These are phyloP conservation scores for Drosophila rellima DNA, from an alignment of 2,888 invertebrate genomes.

Conservation along the genomic window DNA sequence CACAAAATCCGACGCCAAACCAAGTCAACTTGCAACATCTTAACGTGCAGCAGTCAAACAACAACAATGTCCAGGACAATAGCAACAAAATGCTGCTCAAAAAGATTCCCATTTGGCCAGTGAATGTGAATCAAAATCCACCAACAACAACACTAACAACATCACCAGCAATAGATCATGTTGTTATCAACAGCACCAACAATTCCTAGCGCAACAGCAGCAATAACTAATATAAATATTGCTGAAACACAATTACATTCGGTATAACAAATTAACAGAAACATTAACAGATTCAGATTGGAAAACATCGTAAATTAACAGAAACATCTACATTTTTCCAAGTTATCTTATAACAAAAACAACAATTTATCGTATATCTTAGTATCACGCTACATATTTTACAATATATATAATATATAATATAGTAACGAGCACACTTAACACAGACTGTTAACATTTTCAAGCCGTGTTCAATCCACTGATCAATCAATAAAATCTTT, in stretches of 20 bases:
- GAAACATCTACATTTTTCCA: not conserved
- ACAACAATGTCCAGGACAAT: not conserved
- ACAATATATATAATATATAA: too few species aligned
- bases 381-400: not conserved
- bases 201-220: not conserved
- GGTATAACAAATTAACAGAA: not conserved
- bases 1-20: conserved; percentile 12
- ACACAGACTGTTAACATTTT: not conserved
- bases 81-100: not conserved
- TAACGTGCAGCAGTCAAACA: conserved; percentile 7
- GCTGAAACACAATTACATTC: not conserved
- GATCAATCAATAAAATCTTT: not conserved
- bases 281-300: not conserved
- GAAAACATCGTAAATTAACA: not conserved
- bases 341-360: not conserved
- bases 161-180: too few species aligned
- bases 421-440: too few species aligned
- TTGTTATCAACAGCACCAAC: too few species aligned
- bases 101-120: conserved; percentile 4
- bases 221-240: not conserved
- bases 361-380: not conserved
- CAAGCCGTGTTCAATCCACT: not conserved
- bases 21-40: conserved; percentile 11
- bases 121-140: not conserved
- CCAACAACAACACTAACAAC: not conserved